Conservation (phyloP, 2,888 invertebrate genomes). For the Lutraria lutraria region DNA sequence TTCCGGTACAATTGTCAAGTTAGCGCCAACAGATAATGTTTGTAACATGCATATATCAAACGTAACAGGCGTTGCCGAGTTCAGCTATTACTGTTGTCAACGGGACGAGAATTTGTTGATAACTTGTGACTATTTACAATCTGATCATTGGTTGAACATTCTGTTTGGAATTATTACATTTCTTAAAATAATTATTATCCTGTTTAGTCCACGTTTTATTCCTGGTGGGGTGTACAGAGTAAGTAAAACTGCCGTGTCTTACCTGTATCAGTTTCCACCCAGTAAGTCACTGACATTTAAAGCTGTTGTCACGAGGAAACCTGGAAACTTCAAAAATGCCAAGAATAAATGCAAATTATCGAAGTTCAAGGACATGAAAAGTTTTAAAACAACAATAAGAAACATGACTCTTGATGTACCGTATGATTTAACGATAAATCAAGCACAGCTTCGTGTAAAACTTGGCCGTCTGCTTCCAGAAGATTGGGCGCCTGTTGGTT, state of each 20-base stretch:
- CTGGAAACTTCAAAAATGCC: slow-evolving; percentile 37
- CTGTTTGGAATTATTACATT: slow-evolving; percentile 73
- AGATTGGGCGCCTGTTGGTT: slow-evolving; percentile 75
- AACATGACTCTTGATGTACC: slow-evolving; percentile 50
- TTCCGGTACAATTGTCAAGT: slow-evolving; percentile 18
- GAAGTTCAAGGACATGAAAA: slow-evolving; percentile 51
- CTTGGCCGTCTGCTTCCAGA: slow-evolving; percentile 72
- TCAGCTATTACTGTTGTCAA: slow-evolving; percentile 61
- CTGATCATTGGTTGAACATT: slow-evolving; percentile 74
- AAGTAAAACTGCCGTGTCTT: slow-evolving; percentile 40
- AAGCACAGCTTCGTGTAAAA: slow-evolving; percentile 72
- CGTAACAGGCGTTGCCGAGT: slow-evolving; percentile 50
- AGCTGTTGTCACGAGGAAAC: slow-evolving; percentile 49
- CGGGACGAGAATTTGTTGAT: slow-evolving; percentile 27
- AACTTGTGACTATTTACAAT: slow-evolving; percentile 56
- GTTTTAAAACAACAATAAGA: slow-evolving; percentile 55
- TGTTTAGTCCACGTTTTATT: slow-evolving; percentile 79
- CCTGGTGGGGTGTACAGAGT: slow-evolving; percentile 76
- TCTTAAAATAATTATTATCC: slow-evolving; percentile 78
- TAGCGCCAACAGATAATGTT: slow-evolving; percentile 64
- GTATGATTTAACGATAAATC: slow-evolving; percentile 61
- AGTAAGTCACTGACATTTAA: slow-evolving; percentile 27
- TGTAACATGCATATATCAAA: slow-evolving; percentile 71
- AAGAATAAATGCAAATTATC: slow-evolving; percentile 43
- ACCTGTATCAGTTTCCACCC: slow-evolving; percentile 41